A percentile compares a stretch with the other conserved stretches of the same genome.
These are phyloP conservation scores for Parazoanthus swiftii DNA, from an alignment of 92 coral and sea anemone species.

Conservation along the genomic window DNA sequence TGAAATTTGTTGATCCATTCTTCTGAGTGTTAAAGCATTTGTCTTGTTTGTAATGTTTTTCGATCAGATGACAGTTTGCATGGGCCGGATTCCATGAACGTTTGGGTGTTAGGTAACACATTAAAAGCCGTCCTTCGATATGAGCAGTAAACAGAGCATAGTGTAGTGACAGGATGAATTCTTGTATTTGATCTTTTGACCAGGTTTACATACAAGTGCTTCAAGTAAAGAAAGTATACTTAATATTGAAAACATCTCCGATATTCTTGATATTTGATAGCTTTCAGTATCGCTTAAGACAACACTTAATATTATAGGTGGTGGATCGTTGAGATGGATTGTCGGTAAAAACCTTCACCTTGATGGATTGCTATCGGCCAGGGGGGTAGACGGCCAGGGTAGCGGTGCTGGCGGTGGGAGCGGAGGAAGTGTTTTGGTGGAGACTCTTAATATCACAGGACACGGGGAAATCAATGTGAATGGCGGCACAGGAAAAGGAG, in stretches of 20 bases:
- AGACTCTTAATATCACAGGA: slow-evolving; percentile 67
- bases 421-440: slow-evolving; percentile 65
- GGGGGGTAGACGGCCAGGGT: slow-evolving; percentile 62
- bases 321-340: slow-evolving; percentile 60
- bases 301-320: slow-evolving; percentile 38
- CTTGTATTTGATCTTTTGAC: too few relatives aligned
- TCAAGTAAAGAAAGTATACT: too few relatives aligned
- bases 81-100: too few relatives aligned
- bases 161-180: too few relatives aligned
- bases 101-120: too few relatives aligned
- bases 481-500: slow-evolving; percentile 54
- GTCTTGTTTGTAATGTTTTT: too few relatives aligned
- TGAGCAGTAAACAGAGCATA: too few relatives aligned
- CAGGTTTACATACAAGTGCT: too few relatives aligned
- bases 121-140: too few relatives aligned
- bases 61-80: too few relatives aligned
- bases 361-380: slow-evolving; percentile 61
- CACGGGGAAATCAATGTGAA: slow-evolving; percentile 59
- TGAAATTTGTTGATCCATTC: too few relatives aligned
- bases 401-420: slow-evolving; percentile 66
- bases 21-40: too few relatives aligned
- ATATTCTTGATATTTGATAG: not conserved
- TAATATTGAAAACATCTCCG: not conserved
- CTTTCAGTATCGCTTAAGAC: not conserved
- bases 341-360: slow-evolving; percentile 53